Evolutionary conservation across 1,140 invertebrate species (phyloP), one percentile per base, ranked within the genome.

Genomic region (Coenobita brevimanus): DNA sequence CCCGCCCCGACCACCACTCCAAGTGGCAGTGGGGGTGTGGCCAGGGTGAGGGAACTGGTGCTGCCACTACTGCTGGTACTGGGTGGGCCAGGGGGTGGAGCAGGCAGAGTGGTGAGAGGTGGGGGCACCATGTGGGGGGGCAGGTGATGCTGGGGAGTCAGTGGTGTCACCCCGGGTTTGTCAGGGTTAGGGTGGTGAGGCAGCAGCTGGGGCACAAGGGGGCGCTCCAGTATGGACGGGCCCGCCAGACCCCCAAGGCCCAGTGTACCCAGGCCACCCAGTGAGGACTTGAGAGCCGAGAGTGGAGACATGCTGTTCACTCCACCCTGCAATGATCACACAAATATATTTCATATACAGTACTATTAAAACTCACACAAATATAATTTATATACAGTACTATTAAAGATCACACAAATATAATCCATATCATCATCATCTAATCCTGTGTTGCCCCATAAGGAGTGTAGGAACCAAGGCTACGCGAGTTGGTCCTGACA

Each of bases 291-390:
- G 27, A 87, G 76, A 17, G 85, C 85, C 57, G 85, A 87, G 43
- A 87, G 62, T n/a, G 85, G 85, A 36, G 85, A 87, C 38, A 80
- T 87, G 67, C 85, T 87, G 78, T 87, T 87, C 46, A 81, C 21
- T 43, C 85, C 85, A 69, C 85, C 85, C 85, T 87, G 46, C 17
- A 81, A 86, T 30, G n/a, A n/a, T n/a, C n/a, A n/a, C n/a, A n/a
- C n/a, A n/a, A n/a, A n/a, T n/a, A n/a, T n/a, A n/a, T n/a, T n/a
- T n/a, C n/a, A n/a, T n/a, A n/a, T n/a, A n/a, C n/a, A n/a, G n/a
- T n/a, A n/a, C n/a, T n/a, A n/a, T n/a, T n/a, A n/a, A n/a, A n/a
- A n/a, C n/a, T n/a, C n/a, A n/a, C n/a, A n/a, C n/a, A n/a, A n/a
- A n/a, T n/a, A n/a, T n/a, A n/a, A n/a, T n/a, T n/a, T n/a, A n/a